phyloP scores from a whole-genome alignment of 2,113 vertebrate species.

The Prochilodus magdalenae region DNA sequence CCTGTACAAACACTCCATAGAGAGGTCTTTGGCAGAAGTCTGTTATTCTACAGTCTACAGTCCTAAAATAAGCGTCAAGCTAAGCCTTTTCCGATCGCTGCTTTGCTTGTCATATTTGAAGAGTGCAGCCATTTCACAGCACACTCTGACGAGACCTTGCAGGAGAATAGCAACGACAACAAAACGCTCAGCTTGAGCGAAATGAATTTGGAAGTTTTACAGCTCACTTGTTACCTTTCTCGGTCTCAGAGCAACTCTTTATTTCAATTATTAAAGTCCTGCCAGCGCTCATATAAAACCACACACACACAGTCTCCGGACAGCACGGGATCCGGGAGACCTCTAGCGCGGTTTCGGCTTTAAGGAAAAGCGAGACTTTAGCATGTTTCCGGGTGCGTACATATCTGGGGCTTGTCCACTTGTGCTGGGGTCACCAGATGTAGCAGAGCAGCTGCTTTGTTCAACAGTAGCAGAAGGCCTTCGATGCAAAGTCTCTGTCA shows the following conservation, averaged over 20 bases:
- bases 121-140: neutral
- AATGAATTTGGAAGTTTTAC: neutral
- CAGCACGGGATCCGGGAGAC: neutral
- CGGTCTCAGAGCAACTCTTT: neutral
- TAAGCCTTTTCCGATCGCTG: neutral
- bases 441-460: slow-evolving; percentile 61
- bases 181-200: neutral
- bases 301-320: neutral
- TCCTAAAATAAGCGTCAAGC: neutral
- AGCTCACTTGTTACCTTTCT: neutral
- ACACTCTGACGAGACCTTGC: neutral
- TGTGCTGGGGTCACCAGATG: slow-evolving; percentile 52
- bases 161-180: neutral
- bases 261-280: neutral
- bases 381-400: neutral
- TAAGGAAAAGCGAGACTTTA: neutral
- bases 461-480: slow-evolving; percentile 50
- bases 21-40: neutral
- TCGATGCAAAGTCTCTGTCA: slow-evolving; percentile 21
- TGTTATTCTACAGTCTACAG: neutral
- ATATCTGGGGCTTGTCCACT: slow-evolving; percentile 39
- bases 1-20: neutral
- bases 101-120: neutral
- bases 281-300: slow-evolving; percentile 1
- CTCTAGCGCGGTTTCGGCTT: neutral